These are phyloP conservation scores for Chionoecetes opilio DNA, from an alignment of 1,140 invertebrate genomes.

Conservation along the genomic window DNA sequence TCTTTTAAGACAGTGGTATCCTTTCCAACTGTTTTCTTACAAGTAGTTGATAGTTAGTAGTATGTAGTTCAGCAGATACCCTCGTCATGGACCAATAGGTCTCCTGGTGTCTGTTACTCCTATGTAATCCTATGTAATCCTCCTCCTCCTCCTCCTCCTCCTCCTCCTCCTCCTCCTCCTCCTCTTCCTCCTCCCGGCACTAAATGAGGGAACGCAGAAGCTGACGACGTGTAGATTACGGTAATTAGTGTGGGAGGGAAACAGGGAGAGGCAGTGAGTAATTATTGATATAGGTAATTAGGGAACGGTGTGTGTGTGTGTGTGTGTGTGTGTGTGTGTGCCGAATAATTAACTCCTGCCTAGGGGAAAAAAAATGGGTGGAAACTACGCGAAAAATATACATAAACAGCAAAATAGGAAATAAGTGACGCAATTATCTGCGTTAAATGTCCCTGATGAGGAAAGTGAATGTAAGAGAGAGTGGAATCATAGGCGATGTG, in stretches of 20 bases:
- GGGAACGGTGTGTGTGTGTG: background rate
- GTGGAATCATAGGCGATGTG: background rate
- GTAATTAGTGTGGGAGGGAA: background rate
- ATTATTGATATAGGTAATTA: background rate
- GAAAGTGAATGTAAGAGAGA: background rate
- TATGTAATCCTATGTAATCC: too few relatives aligned
- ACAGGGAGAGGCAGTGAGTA: background rate
- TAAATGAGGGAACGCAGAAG: background rate
- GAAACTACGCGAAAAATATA: background rate
- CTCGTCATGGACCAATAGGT: too few relatives aligned
- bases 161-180: slow-evolving; percentile 39
- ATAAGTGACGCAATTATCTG: background rate
- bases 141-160: background rate
- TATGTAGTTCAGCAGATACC: too few relatives aligned
- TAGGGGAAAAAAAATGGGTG: background rate
- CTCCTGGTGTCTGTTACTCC: too few relatives aligned
- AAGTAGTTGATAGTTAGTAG: too few relatives aligned
- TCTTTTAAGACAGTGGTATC: too few relatives aligned
- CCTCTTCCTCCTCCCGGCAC: background rate
- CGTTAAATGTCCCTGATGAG: too few relatives aligned
- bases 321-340: slow-evolving; percentile 13
- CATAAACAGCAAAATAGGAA: background rate
- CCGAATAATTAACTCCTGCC: background rate
- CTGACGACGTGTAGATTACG: background rate
- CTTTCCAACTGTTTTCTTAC: too few relatives aligned